These are phyloP conservation scores for Copsychus sechellarum DNA, from an alignment of 2,113 vertebrate species.

Conservation along the genomic window DNA sequence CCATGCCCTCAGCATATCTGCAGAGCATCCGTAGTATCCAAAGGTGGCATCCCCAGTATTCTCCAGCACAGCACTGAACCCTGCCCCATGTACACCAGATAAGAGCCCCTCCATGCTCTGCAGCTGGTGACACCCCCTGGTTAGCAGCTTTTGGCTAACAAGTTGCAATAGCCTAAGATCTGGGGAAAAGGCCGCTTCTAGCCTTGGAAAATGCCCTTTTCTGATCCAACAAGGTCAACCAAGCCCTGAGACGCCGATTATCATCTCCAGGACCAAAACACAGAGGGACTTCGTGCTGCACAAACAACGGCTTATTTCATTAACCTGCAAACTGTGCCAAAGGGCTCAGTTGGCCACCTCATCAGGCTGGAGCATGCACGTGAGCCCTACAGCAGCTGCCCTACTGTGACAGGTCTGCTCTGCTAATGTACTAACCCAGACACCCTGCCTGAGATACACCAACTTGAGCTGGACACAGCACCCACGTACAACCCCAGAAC, in stretches of 20 bases:
- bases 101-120: background rate
- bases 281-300: background rate
- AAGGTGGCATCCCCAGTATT: background rate
- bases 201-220: background rate
- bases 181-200: constrained; percentile 7
- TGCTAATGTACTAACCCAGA: background rate
- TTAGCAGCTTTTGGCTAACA: background rate
- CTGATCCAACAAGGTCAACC: background rate
- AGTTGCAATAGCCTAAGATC: background rate
- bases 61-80: background rate
- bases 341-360: background rate
- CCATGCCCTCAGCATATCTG: background rate
- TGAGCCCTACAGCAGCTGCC: background rate
- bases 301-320: constrained; percentile 35
- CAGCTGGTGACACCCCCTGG: background rate
- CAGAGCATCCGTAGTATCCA: background rate
- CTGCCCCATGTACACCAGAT: background rate
- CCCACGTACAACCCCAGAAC: background rate
- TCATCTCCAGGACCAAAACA: constrained; percentile 34
- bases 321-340: constrained; percentile 29
- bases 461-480: background rate
- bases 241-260: background rate
- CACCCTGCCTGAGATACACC: background rate
- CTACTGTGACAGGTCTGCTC: background rate
- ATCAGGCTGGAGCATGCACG: accelerated